Evolutionary conservation across 2,113 vertebrate genomes (phyloP).

Genomic region (Synchiropus splendidus): DNA sequence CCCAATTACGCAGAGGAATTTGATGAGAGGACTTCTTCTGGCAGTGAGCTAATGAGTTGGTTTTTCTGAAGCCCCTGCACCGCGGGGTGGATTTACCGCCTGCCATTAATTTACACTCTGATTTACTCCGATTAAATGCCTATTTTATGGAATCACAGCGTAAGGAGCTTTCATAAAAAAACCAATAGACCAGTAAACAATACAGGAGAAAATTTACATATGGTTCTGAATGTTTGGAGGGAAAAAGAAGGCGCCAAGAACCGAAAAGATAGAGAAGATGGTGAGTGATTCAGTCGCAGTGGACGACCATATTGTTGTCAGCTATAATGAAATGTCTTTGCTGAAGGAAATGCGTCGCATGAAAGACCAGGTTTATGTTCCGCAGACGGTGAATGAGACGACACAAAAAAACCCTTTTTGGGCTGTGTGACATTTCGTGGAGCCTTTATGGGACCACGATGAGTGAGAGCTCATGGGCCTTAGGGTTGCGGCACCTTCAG

Average conservation of each 20-base stretch:
- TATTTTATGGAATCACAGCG: conserved; percentile 26
- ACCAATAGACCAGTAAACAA: not conserved
- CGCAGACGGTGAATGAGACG: no score
- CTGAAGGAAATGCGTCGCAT: no score
- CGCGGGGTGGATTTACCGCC: conserved; percentile 49
- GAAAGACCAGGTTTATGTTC: no score
- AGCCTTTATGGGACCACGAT: no score
- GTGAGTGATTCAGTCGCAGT: no score
- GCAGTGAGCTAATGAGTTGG: conserved; percentile 58
- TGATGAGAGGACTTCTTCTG: conserved; percentile 53
- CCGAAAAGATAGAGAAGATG: no score
- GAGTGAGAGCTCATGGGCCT: no score
- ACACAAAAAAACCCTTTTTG: no score
- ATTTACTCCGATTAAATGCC: conserved; percentile 51
- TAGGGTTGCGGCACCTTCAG: no score
- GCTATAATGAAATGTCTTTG: no score
- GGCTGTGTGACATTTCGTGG: no score
- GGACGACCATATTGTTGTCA: no score
- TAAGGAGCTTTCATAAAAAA: conserved; percentile 12
- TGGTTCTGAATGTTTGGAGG: not conserved
- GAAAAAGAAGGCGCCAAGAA: not conserved
- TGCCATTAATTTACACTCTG: conserved; percentile 47
- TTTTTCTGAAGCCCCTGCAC: conserved; percentile 49
- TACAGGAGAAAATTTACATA: not conserved
- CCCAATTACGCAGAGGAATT: conserved; percentile 46